Base-by-base conservation (phyloP, 2,113 vertebrate genomes). In the Dasypus novemcinctus region DNA sequence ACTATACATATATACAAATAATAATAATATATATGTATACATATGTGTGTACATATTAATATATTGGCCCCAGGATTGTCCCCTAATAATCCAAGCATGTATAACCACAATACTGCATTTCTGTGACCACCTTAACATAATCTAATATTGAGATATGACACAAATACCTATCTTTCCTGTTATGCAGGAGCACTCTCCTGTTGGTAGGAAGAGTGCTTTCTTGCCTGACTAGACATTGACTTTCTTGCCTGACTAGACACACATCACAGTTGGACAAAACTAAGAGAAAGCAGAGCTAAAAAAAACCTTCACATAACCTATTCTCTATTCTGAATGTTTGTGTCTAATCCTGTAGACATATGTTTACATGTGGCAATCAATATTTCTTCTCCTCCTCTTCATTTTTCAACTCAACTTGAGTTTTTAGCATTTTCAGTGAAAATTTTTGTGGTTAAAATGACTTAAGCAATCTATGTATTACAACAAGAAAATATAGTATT, bases 121-220 rank as follows among this genome's bases (percentile, higher is more conserved):
- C 38, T 29, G 10, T 46, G 11, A 54, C 54, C 4, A 63, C 3
- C 5, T 33, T 18, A 29, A n/a, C 25, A 36, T 33, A 38, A 8
- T 38, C 14, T 54, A 27, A 21, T 0, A 20, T 71, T 29, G 12
- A 66, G 2, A 46, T 13, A 72, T 93, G n/a, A 78, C 25, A 38
- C 15, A 72, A 54, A 71, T 7, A 15, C 78, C 7, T 10, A 9
- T 10, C 41, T 72, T 72, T 78, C 46, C 14, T 92, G 20, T 7
- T 74, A 4, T 36, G 6, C 9, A 21, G 25, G 71, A 1, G 21
- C 6, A 52, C 46, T 59, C 10, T 79, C 11, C 27, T 57, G 5
- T 59, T 6, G 12, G 29, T 15, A 2, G 11, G 2, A 23, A n/a
- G 0, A 13, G n/a, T n/a, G n/a, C n/a, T n/a, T n/a, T n/a, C 18